Evolutionary conservation across 2,113 vertebrate genomes (phyloP).

Genomic region (Zeus faber): DNA sequence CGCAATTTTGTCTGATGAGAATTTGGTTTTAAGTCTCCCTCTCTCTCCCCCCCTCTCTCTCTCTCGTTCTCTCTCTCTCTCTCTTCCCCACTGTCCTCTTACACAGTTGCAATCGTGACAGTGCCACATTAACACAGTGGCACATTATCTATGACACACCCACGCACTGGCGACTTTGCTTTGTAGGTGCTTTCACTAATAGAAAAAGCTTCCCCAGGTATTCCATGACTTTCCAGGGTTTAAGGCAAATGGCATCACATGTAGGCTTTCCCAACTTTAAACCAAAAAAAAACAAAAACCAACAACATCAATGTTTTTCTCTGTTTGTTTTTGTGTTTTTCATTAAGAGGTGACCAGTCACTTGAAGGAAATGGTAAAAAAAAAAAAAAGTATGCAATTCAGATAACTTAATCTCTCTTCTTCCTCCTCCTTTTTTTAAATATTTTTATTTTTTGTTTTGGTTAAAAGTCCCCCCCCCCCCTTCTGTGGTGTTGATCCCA

Average conservation of each 20-base stretch:
- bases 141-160: neutral
- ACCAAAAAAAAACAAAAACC: neutral
- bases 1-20: neutral
- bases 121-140: neutral
- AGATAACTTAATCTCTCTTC: conserved; percentile 27
- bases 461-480: conserved; percentile 2
- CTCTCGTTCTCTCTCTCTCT: neutral
- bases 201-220: neutral
- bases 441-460: conserved; percentile 19
- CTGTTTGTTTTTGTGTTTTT: neutral
- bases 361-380: neutral
- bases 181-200: neutral
- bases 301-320: neutral
- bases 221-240: neutral
- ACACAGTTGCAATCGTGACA: neutral
- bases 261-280: neutral
- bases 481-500: conserved; percentile 47
- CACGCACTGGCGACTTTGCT: neutral
- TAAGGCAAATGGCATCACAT: neutral
- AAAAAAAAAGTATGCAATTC: conserved; percentile 9
- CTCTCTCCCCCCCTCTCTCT: neutral
- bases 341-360: conserved; percentile 2
- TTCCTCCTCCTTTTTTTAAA: conserved; percentile 17
- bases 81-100: neutral
- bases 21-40: neutral